Evolutionary conservation across 2,797 vertebrate species (phyloP).

Genomic region (Mastacembelus armatus): DNA sequence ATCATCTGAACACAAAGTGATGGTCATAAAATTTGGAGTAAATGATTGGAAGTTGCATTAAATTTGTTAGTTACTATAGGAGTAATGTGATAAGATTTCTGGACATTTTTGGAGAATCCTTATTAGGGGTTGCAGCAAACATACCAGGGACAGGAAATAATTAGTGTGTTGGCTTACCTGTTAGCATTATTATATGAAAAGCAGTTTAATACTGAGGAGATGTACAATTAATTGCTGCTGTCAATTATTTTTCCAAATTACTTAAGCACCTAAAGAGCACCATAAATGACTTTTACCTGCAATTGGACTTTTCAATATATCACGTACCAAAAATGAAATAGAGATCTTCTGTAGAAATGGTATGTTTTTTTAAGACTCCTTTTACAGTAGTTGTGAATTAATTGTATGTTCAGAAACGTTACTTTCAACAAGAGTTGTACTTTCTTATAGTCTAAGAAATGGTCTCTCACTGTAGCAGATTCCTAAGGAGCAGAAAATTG

Average conservation of each 20-base stretch:
- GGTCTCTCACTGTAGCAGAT: conserved; percentile 10
- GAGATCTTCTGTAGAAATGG: too few relatives aligned
- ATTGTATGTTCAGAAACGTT: too few relatives aligned
- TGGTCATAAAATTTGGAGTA: conserved; percentile 2
- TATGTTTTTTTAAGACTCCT: too few relatives aligned
- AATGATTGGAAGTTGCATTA: not conserved
- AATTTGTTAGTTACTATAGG: too few relatives aligned
- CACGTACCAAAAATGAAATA: not conserved
- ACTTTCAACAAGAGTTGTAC: too few relatives aligned
- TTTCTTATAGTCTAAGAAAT: too few relatives aligned
- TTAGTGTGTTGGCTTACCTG: not conserved
- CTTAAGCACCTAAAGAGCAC: not conserved
- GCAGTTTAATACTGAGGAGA: not conserved
- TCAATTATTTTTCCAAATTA: conserved; percentile 3
- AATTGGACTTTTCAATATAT: conserved; percentile 10
- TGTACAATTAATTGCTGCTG: not conserved
- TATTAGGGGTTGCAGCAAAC: not conserved
- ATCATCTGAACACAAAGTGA: not conserved
- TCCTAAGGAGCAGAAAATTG: conserved; percentile 20
- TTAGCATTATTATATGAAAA: conserved; percentile 12
- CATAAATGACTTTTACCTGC: conserved; percentile 1
- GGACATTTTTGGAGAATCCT: not conserved
- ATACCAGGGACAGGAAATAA: not conserved
- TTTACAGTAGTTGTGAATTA: conserved; percentile 8
- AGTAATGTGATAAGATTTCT: not conserved